phyloP scores from a whole-genome alignment of 2,888 invertebrate genomes.

The Uropetala carovei region DNA sequence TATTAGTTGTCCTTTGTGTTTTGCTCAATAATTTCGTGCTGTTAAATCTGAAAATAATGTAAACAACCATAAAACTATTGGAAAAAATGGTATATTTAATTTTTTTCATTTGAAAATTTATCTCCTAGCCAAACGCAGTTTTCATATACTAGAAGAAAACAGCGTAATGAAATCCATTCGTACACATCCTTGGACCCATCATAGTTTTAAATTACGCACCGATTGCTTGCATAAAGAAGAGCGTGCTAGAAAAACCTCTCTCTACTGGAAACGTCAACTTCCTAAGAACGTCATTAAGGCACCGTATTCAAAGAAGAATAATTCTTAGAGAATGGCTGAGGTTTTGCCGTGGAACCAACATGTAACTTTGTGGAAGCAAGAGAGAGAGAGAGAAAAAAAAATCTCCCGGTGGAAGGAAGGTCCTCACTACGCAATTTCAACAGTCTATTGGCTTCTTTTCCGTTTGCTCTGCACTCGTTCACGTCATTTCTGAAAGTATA shows the following conservation, averaged over 20 bases:
- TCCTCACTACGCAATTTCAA: not conserved
- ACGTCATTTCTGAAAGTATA: not conserved
- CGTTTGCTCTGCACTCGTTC: conserved; percentile 36
- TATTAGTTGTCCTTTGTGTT: too few species aligned
- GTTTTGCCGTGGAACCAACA: not conserved
- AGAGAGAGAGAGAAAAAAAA: not conserved
- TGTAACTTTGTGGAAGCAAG: not conserved
- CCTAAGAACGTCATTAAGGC: not conserved
- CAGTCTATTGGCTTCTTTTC: not conserved
- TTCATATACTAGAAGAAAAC: too few species aligned
- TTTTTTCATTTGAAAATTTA: too few species aligned
- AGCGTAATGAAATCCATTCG: too few species aligned
- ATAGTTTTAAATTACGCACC: too few species aligned
- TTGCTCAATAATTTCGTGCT: too few species aligned
- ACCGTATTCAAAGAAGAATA: not conserved
- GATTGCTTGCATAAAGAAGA: too few species aligned
- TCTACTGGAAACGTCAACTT: not conserved
- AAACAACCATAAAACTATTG: too few species aligned
- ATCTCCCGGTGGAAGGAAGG: not conserved
- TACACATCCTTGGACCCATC: too few species aligned
- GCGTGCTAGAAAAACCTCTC: not conserved
- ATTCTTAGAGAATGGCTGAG: not conserved
- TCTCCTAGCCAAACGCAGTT: too few species aligned
- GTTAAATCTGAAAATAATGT: too few species aligned
- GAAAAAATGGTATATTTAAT: too few species aligned